Conservation (phyloP, 30 jellyfish, hydroid and myxozoan species). For the Cassiopea xamachana region DNA sequence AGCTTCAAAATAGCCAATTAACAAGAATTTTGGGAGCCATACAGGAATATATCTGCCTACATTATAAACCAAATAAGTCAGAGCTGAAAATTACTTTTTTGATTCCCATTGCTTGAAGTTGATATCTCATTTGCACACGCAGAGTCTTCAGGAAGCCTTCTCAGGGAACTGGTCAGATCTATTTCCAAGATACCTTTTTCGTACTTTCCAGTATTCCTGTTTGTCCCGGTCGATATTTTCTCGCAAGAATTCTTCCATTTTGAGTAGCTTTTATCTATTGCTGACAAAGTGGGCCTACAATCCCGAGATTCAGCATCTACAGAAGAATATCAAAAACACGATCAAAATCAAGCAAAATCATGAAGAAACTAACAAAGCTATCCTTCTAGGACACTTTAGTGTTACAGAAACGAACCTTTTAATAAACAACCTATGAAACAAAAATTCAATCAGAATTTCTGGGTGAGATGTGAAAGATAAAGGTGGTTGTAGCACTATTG, state of each 20-base stretch:
- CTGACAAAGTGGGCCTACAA: not conserved
- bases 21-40: too few relatives aligned
- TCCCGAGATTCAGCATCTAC: not conserved
- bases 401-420: too few relatives aligned
- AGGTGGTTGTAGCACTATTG: too few relatives aligned
- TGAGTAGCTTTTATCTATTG: not conserved
- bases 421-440: too few relatives aligned
- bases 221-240: slow-evolving; percentile 8
- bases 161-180: not conserved
- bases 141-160: not conserved
- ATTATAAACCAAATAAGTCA: too few relatives aligned
- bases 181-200: not conserved
- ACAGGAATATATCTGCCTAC: too few relatives aligned
- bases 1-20: too few relatives aligned
- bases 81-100: not conserved
- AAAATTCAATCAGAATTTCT: too few relatives aligned
- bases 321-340: not conserved
- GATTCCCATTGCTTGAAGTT: not conserved
- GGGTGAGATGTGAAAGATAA: too few relatives aligned
- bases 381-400: too few relatives aligned
- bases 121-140: not conserved
- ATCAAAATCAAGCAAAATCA: too few relatives aligned
- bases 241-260: slow-evolving; percentile 30
- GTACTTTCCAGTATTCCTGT: not conserved
- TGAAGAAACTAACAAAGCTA: too few relatives aligned